These are phyloP conservation scores for Centruroides vittatus DNA, from an alignment of 1,140 invertebrate genomes.

Conservation along the genomic window DNA sequence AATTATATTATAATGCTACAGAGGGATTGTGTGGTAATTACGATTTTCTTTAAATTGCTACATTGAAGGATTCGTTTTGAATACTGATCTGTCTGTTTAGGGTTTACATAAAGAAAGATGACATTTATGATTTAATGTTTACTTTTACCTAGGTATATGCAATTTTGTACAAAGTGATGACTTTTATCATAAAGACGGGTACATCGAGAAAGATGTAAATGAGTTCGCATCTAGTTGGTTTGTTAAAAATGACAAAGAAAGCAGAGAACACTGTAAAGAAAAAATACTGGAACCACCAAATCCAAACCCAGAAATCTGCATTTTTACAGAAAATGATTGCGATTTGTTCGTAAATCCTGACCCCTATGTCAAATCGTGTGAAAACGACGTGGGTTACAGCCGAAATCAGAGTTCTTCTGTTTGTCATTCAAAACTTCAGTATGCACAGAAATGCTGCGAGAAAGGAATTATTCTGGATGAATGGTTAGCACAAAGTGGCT, in stretches of 20 bases:
- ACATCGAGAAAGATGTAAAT: slow-evolving; percentile 29
- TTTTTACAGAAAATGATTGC: slow-evolving; percentile 11
- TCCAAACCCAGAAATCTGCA: slow-evolving; percentile 27
- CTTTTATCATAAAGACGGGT: slow-evolving; percentile 38
- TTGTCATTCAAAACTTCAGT: slow-evolving; percentile 50
- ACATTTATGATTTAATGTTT: no score
- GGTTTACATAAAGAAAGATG: no score
- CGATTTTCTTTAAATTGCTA: not conserved
- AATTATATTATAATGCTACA: slow-evolving; percentile 49
- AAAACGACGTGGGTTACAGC: slow-evolving; percentile 46
- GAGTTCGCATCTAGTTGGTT: slow-evolving; percentile 48
- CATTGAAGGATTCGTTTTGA: no score
- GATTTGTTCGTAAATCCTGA: slow-evolving; percentile 42
- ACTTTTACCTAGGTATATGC: slow-evolving; percentile 34
- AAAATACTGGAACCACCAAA: slow-evolving; percentile 18
- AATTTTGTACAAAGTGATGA: slow-evolving; percentile 50
- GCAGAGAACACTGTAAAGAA: slow-evolving; percentile 10
- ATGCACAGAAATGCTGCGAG: slow-evolving; percentile 50
- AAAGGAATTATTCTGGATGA: slow-evolving; percentile 47
- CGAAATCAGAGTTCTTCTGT: slow-evolving; percentile 27
- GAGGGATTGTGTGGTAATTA: slow-evolving; percentile 59
- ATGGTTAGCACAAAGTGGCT: slow-evolving; percentile 47
- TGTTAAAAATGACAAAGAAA: slow-evolving; percentile 28
- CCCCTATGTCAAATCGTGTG: slow-evolving; percentile 48
- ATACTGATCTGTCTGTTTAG: no score